phyloP scores from a whole-genome alignment of 2,888 invertebrate species.

The Agrotis segetum region DNA sequence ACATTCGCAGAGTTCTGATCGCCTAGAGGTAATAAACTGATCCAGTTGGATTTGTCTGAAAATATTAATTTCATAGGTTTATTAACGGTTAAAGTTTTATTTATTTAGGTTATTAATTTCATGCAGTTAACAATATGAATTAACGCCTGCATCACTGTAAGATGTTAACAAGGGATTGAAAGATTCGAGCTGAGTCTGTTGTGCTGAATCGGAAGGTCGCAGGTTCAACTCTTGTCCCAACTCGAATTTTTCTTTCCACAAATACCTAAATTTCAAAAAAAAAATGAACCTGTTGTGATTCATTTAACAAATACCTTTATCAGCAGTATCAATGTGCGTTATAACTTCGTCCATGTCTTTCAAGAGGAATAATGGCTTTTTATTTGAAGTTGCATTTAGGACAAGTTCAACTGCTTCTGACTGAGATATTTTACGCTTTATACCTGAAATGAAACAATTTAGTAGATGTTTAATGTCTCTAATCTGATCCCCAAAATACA shows the following conservation, averaged over 20 bases:
- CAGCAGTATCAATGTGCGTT: conserved; percentile 74
- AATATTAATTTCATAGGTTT: not conserved
- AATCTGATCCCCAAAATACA: too few relatives aligned
- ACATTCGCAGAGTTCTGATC: conserved; percentile 75
- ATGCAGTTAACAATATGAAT: not conserved
- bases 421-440: conserved; percentile 60
- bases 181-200: too few relatives aligned
- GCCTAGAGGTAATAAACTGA: conserved; percentile 77
- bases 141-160: too few relatives aligned
- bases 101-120: not conserved
- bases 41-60: conserved; percentile 83
- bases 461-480: too few relatives aligned
- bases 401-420: conserved; percentile 65
- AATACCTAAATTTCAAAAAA: too few relatives aligned
- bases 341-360: conserved; percentile 62
- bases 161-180: too few relatives aligned
- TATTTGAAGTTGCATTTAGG: conserved; percentile 55
- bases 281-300: too few relatives aligned
- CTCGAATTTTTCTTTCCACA: not conserved
- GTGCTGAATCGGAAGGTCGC: too few relatives aligned
- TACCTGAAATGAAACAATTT: conserved; percentile 70
- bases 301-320: conserved; percentile 73
- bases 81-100: too few relatives aligned
- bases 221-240: too few relatives aligned
- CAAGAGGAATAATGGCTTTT: conserved; percentile 73